These are phyloP conservation scores for Taphrorychus bicolor DNA, from an alignment of 2,888 invertebrate species.

Conservation along the genomic window DNA sequence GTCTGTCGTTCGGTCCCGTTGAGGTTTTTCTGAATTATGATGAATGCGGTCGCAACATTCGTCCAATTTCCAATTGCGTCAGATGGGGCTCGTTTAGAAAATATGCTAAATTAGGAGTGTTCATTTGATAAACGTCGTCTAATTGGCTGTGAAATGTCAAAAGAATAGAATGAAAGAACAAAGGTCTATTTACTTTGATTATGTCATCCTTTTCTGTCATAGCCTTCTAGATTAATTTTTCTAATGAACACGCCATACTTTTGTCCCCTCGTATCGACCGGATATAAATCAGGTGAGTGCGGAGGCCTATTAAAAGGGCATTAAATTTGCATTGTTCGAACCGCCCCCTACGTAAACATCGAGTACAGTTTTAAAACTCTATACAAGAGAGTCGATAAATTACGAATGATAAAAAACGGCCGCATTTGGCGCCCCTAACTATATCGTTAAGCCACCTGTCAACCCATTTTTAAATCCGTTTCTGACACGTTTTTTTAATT, in stretches of 20 bases:
- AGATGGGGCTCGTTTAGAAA: neutral
- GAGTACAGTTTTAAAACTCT: slow-evolving; percentile 17
- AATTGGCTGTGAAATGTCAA: too few relatives aligned
- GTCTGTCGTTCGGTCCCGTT: too few relatives aligned
- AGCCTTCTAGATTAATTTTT: too few relatives aligned
- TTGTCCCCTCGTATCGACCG: neutral
- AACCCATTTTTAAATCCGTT: slow-evolving; percentile 28
- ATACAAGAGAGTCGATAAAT: slow-evolving; percentile 19
- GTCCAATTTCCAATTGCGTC: neutral
- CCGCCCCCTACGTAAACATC: slow-evolving; percentile 30
- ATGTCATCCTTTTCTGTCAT: too few relatives aligned
- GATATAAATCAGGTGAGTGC: slow-evolving; percentile 13
- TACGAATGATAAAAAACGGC: slow-evolving; percentile 21
- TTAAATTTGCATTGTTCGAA: slow-evolving; percentile 28
- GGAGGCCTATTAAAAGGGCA: slow-evolving; percentile 19
- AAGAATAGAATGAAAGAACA: too few relatives aligned
- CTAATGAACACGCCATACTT: too few relatives aligned
- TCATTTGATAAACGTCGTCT: neutral
- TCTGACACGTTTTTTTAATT: slow-evolving; percentile 19
- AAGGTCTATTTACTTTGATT: too few relatives aligned
- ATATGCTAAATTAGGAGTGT: neutral
- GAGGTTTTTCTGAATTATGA: slow-evolving; percentile 20
- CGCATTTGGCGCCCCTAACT: slow-evolving; percentile 48
- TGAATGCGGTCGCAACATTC: slow-evolving; percentile 1
- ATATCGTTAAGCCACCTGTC: slow-evolving; percentile 56